Percentiles rank a stretch among this genome's conserved stretches.
phyloP scores from a whole-genome alignment of 2,888 invertebrate species.

The Scaptomyza flava region DNA sequence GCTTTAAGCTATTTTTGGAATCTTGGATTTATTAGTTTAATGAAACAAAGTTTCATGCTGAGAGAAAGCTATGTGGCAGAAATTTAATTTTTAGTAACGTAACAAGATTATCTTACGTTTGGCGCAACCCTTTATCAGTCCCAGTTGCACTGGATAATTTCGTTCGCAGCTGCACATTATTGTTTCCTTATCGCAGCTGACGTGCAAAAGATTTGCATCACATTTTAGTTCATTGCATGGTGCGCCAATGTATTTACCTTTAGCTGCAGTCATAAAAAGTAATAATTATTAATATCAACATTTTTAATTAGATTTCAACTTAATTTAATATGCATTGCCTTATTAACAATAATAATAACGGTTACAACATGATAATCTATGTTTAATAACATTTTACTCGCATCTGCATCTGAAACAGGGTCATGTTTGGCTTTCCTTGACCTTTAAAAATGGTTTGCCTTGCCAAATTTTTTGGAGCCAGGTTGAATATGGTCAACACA shows the following conservation, averaged over 20 bases:
- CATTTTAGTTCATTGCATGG: slow-evolving; percentile 90
- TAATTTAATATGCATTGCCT: background rate
- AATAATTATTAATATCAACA: slow-evolving; percentile 1
- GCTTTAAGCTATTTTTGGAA: too few relatives aligned
- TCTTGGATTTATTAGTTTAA: too few relatives aligned
- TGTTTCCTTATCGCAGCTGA: slow-evolving; percentile 90
- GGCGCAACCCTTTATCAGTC: slow-evolving; percentile 91
- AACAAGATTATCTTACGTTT: slow-evolving; percentile 89
- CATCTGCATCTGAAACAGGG: slow-evolving; percentile 10
- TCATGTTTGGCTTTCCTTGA: slow-evolving; percentile 41
- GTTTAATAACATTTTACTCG: slow-evolving; percentile 4
- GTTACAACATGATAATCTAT: background rate
- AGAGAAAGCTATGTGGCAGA: too few relatives aligned
- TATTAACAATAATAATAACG: slow-evolving; percentile 4
- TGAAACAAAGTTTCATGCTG: too few relatives aligned
- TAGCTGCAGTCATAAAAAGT: slow-evolving; percentile 85
- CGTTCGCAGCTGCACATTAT: slow-evolving; percentile 91
- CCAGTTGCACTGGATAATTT: slow-evolving; percentile 92
- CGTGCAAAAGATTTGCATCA: slow-evolving; percentile 90
- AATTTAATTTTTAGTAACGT: background rate
- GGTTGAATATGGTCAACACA: slow-evolving; percentile 28
- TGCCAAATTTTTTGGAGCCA: slow-evolving; percentile 33
- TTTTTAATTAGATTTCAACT: background rate
- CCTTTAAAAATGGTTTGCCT: slow-evolving; percentile 33
- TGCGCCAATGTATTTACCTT: slow-evolving; percentile 92